Conservation (phyloP, 2,113 vertebrate genomes). For the Rhineura floridana region DNA sequence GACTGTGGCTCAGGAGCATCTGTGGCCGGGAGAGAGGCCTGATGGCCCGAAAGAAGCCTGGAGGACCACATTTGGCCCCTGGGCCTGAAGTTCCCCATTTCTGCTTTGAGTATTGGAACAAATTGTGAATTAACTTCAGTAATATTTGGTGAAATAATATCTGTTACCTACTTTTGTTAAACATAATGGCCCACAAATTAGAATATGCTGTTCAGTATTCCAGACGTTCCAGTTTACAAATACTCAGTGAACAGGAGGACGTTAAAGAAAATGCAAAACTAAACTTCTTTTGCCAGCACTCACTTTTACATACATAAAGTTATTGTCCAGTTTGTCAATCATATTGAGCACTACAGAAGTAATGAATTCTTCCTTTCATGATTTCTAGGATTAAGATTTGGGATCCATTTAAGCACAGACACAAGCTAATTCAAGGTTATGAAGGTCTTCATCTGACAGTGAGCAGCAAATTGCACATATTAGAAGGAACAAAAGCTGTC, state of each 20-base stretch:
- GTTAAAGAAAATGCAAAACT: background rate
- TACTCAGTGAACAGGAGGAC: background rate
- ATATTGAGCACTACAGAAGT: background rate
- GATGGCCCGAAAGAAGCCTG: too few relatives aligned
- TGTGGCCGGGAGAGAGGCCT: too few relatives aligned
- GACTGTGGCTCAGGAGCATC: too few relatives aligned
- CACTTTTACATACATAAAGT: background rate
- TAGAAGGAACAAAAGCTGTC: slow-evolving; percentile 68
- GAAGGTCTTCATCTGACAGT: slow-evolving; percentile 52
- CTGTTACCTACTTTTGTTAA: background rate
- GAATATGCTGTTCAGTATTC: background rate
- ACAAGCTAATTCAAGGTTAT: slow-evolving; percentile 66
- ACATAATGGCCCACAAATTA: background rate
- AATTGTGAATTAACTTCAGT: background rate
- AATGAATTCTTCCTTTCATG: slow-evolving; percentile 14
- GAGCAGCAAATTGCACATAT: slow-evolving; percentile 63
- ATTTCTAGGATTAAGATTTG: slow-evolving; percentile 67
- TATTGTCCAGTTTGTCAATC: background rate
- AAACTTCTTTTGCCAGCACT: background rate
- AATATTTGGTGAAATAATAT: background rate
- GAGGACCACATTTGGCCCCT: too few relatives aligned
- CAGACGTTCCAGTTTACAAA: background rate
- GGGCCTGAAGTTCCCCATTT: too few relatives aligned
- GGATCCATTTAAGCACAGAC: slow-evolving; percentile 66
- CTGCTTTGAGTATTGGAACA: background rate